Conservation (phyloP, 1,140 invertebrate genomes). For the Eriosoma lanigerum region DNA sequence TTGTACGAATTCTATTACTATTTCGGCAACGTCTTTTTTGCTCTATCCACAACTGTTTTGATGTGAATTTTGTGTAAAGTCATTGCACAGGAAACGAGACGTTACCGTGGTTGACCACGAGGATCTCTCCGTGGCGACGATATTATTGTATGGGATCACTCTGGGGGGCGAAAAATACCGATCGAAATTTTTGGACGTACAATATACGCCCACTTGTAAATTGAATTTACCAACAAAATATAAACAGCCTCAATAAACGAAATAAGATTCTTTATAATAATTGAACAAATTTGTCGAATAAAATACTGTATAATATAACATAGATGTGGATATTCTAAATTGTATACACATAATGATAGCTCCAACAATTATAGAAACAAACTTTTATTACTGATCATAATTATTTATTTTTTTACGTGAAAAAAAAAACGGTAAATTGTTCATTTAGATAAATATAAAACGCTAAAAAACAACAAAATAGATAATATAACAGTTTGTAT, state of each 20-base stretch:
- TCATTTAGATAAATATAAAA: no score
- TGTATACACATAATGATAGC: no score
- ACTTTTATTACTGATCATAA: no score
- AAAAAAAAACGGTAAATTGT: no score
- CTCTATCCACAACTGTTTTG: not conserved
- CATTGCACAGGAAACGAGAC: slow-evolving; percentile 25
- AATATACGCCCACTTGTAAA: slow-evolving; percentile 26
- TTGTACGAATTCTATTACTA: not conserved
- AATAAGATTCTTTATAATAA: not conserved
- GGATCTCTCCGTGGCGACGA: not conserved
- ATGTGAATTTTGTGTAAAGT: not conserved
- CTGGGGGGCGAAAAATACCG: not conserved
- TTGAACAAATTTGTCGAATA: not conserved
- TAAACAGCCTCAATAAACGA: not conserved
- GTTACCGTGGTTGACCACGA: not conserved
- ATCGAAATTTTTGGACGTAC: not conserved
- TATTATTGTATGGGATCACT: not conserved
- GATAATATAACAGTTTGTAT: no score
- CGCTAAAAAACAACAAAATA: no score
- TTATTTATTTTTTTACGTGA: no score
- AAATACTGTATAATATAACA: no score
- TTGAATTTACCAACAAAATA: not conserved
- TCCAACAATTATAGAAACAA: no score
- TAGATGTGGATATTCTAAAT: no score
- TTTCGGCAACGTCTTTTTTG: not conserved